Percentiles rank a stretch among this genome's conserved stretches.
Conservation (phyloP, 2,113 vertebrate genomes). For the Anoura caudifer region DNA sequence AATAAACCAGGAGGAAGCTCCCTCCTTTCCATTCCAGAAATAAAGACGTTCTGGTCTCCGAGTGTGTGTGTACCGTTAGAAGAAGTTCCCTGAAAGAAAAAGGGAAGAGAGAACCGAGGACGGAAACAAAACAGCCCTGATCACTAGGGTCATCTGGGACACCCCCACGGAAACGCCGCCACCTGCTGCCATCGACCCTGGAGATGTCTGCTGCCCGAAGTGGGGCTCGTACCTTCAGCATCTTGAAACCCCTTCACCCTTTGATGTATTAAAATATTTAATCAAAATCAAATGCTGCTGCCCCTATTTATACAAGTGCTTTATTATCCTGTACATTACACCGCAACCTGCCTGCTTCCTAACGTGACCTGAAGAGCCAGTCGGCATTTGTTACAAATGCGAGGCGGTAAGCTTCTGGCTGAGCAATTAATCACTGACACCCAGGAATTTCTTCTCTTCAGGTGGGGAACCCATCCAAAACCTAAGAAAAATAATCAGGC, state of each 20-base stretch:
- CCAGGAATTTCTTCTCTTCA: constrained; percentile 95
- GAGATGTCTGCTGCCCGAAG: constrained; percentile 30
- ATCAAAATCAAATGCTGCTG: constrained; percentile 79
- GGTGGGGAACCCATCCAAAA: constrained; percentile 96
- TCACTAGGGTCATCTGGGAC: constrained; percentile 58
- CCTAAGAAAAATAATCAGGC: constrained; percentile 96
- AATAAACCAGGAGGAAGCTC: background rate
- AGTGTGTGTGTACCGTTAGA: background rate
- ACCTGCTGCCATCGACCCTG: constrained; percentile 48
- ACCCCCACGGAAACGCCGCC: constrained; percentile 2
- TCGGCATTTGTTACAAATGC: constrained; percentile 87
- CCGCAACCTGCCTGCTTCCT: constrained; percentile 78
- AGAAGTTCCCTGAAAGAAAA: background rate
- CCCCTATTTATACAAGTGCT: constrained; percentile 81
- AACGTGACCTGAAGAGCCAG: constrained; percentile 81
- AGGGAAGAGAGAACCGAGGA: background rate
- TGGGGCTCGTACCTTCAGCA: constrained; percentile 55
- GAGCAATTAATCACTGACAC: constrained; percentile 96
- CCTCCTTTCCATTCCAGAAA: background rate
- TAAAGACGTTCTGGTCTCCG: background rate
- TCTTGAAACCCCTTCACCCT: constrained; percentile 54
- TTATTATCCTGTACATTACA: constrained; percentile 80
- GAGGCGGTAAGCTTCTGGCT: constrained; percentile 91
- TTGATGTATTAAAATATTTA: constrained; percentile 84
- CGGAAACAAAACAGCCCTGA: background rate